A percentile compares a stretch with the other conserved stretches of the same genome.
Conservation (phyloP, 2,113 vertebrate species). For the Pagrus major region DNA sequence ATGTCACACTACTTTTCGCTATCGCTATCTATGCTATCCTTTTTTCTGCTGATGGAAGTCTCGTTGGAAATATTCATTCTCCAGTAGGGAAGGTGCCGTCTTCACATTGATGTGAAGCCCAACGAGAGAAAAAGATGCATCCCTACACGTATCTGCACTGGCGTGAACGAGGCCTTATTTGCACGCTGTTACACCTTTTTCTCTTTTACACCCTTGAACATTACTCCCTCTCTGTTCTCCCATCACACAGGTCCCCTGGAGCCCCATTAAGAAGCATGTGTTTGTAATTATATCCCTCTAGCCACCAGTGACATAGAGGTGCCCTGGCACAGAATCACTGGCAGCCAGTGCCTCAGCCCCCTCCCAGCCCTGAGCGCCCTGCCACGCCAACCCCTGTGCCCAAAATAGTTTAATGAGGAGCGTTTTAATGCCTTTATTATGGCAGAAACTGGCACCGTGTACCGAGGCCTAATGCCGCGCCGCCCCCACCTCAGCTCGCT, state of each 20-base stretch:
- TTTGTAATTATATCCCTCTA: slow-evolving; percentile 75
- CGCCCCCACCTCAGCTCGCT: slow-evolving; percentile 52
- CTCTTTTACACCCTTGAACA: neutral
- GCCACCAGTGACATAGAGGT: slow-evolving; percentile 79
- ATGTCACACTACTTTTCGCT: too few relatives aligned
- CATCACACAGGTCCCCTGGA: slow-evolving; percentile 64
- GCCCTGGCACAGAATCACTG: slow-evolving; percentile 74
- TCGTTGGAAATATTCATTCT: too few relatives aligned
- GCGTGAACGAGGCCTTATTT: neutral
- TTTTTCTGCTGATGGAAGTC: too few relatives aligned
- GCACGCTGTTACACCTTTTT: neutral
- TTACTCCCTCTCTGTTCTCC: slow-evolving; percentile 24
- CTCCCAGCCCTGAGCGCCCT: slow-evolving; percentile 31
- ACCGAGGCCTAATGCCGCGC: slow-evolving; percentile 36
- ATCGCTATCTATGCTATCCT: too few relatives aligned
- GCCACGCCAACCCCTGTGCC: slow-evolving; percentile 61
- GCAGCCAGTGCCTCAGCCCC: slow-evolving; percentile 50
- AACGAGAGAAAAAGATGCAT: neutral
- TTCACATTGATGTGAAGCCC: neutral
- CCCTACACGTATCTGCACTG: neutral
- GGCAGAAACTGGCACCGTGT: slow-evolving; percentile 68
- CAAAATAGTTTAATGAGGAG: slow-evolving; percentile 84
- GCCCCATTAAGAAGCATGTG: slow-evolving; percentile 81
- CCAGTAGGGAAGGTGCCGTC: too few relatives aligned
- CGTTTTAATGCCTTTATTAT: slow-evolving; percentile 81